A percentile compares a stretch with the other conserved stretches of the same genome.
Conservation (phyloP, 2,888 invertebrate genomes). For the Ptychoptera contaminata region DNA sequence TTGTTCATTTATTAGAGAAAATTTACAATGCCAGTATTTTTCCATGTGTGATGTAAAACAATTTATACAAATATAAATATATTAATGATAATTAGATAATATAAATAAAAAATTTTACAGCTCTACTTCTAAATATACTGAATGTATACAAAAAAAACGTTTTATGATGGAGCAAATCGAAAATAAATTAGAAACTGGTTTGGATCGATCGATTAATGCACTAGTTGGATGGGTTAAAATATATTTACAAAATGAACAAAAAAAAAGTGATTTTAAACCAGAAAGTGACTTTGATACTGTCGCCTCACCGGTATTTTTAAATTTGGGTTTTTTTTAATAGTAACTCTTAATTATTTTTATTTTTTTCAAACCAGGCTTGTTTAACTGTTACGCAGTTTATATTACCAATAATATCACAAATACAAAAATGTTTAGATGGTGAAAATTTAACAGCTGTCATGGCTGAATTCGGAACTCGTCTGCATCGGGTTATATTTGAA, state of each 20-base stretch:
- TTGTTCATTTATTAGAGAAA: conserved; percentile 84
- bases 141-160: conserved; percentile 76
- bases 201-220: conserved; percentile 74
- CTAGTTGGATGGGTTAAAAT: conserved; percentile 83
- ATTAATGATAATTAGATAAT: neutral
- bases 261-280: conserved; percentile 85
- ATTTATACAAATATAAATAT: neutral
- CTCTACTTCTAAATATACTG: conserved; percentile 74
- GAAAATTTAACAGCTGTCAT: conserved; percentile 78
- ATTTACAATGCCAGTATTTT: conserved; percentile 80
- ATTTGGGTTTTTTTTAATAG: neutral
- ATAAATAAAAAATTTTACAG: conserved; percentile 32
- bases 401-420: conserved; percentile 56
- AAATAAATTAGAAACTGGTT: conserved; percentile 74
- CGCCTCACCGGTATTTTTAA: conserved; percentile 53
- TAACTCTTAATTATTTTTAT: conserved; percentile 4
- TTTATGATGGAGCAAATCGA: conserved; percentile 76
- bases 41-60: conserved; percentile 65
- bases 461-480: conserved; percentile 77
- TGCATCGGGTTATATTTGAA: conserved; percentile 87
- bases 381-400: conserved; percentile 69
- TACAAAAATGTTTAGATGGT: conserved; percentile 74
- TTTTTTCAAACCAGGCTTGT: conserved; percentile 48
- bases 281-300: conserved; percentile 76
- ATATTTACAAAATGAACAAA: conserved; percentile 83